A percentile compares a stretch with the other conserved stretches of the same genome.
Conservation (phyloP, 1,140 invertebrate genomes). For the Drosophila pandora region DNA sequence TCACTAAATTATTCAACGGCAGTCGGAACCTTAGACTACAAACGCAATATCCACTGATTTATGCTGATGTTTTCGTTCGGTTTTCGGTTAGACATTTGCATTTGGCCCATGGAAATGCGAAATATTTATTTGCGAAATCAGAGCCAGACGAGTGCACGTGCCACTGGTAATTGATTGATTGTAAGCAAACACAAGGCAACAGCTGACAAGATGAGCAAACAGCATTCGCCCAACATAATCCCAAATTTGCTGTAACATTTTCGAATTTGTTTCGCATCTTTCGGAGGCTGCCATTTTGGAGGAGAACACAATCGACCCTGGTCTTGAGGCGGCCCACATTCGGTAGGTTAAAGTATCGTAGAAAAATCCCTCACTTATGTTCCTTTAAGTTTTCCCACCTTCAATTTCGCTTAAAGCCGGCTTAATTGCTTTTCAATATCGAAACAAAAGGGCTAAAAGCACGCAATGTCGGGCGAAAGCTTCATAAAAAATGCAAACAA, state of each 20-base stretch:
- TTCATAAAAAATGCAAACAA: constrained; percentile 48
- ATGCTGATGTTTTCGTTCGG: constrained; percentile 34
- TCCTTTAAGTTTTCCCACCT: constrained; percentile 7
- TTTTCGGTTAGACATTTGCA: constrained; percentile 53
- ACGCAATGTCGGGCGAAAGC: constrained; percentile 33
- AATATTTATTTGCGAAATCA: constrained; percentile 66
- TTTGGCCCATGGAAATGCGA: constrained; percentile 35
- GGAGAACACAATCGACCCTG: background rate
- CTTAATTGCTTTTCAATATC: constrained; percentile 55
- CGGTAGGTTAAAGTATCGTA: background rate
- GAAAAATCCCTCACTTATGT: background rate
- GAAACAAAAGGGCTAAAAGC: constrained; percentile 25
- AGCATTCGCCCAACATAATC: constrained; percentile 25
- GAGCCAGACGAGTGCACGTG: constrained; percentile 55
- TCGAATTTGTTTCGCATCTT: constrained; percentile 17
- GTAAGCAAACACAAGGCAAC: constrained; percentile 51
- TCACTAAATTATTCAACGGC: constrained; percentile 50
- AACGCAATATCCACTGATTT: constrained; percentile 23
- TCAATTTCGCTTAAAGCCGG: constrained; percentile 1
- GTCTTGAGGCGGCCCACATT: background rate
- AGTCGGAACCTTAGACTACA: constrained; percentile 13
- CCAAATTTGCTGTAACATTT: constrained; percentile 24
- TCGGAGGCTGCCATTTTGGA: background rate
- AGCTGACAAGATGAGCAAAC: constrained; percentile 61
- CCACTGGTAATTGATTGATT: constrained; percentile 51